Evolutionary conservation across 1,140 invertebrate species (phyloP).

Genomic region (Lepeophtheirus salmonis): DNA sequence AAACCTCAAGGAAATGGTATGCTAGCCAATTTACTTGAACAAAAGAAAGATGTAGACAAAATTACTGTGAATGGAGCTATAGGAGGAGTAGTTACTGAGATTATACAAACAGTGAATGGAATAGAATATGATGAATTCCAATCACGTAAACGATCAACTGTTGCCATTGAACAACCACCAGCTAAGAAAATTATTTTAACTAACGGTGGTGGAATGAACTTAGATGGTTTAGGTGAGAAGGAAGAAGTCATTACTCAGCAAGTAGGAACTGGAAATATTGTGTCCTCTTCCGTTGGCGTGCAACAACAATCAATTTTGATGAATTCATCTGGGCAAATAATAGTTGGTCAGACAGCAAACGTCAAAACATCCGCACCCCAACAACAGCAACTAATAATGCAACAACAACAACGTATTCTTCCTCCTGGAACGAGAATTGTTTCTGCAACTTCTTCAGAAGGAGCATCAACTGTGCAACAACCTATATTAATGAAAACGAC

Average conservation of each 20-base stretch:
- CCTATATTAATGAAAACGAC: not conserved
- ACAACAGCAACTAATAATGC: no score
- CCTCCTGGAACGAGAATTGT: not conserved
- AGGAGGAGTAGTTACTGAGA: not conserved
- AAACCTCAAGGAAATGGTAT: conserved; percentile 7
- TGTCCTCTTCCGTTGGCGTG: no score
- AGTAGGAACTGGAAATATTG: no score
- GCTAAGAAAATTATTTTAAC: not conserved
- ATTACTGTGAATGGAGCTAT: not conserved
- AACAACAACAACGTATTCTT: no score
- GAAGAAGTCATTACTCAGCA: not conserved
- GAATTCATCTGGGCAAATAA: no score
- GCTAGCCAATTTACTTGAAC: conserved; percentile 7
- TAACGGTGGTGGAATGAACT: not conserved
- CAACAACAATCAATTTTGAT: no score
- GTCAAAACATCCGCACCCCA: no score
- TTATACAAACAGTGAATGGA: not conserved
- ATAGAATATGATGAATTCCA: no score
- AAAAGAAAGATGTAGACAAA: not conserved
- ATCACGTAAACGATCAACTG: not conserved
- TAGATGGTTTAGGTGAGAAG: not conserved
- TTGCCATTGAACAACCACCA: not conserved
- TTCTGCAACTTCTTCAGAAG: not conserved
- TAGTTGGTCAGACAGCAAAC: no score
- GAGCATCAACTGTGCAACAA: not conserved